phyloP scores from a whole-genome alignment of 1,140 invertebrate genomes.

The Drosophila oshimai region DNA sequence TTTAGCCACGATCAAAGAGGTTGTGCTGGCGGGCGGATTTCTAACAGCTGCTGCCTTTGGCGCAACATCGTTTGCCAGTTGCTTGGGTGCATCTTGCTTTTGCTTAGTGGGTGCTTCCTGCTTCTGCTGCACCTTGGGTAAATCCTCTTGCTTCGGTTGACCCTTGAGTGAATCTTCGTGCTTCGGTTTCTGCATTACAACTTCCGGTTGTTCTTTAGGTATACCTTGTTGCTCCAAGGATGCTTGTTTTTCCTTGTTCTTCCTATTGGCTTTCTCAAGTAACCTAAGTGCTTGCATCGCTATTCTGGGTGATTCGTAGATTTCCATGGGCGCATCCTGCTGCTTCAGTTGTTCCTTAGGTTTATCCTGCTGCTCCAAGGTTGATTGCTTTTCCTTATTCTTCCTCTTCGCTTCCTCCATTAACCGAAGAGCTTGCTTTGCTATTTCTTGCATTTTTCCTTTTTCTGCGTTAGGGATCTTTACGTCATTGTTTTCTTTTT shows the following conservation, averaged over 20 bases:
- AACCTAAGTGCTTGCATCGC: background rate
- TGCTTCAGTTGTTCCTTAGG: background rate
- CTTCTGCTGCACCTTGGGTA: background rate
- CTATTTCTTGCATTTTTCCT: background rate
- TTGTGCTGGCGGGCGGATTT: background rate
- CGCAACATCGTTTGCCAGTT: background rate
- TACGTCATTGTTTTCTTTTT: background rate
- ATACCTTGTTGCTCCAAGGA: background rate
- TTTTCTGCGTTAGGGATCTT: background rate
- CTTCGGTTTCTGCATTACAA: background rate
- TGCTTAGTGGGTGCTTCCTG: background rate
- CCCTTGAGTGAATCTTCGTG: background rate
- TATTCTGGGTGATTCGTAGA: background rate
- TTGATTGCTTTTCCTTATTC: background rate
- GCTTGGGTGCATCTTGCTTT: background rate
- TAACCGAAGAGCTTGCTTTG: background rate
- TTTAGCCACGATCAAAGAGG: constrained; percentile 9
- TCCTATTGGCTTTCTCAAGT: too few species aligned
- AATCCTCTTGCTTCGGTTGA: background rate
- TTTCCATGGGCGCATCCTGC: background rate
- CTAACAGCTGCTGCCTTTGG: background rate
- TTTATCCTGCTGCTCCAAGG: background rate
- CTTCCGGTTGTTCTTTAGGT: background rate
- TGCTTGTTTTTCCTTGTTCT: background rate
- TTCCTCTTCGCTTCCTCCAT: background rate